These are phyloP conservation scores for Perithous albicinctus DNA, from an alignment of 2,888 invertebrate genomes.

Conservation along the genomic window DNA sequence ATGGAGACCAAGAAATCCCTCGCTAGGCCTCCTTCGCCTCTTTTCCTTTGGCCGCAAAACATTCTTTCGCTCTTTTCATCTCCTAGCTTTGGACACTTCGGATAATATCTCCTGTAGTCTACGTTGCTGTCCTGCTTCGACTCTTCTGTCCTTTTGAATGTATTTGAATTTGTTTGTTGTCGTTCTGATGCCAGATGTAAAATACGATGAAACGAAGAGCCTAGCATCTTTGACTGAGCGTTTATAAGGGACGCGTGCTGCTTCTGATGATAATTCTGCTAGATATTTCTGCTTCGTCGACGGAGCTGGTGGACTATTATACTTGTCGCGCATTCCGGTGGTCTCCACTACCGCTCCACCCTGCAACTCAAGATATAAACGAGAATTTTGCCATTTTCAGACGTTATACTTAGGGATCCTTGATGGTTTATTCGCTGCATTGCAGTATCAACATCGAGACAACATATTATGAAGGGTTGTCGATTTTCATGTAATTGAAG, in stretches of 20 bases:
- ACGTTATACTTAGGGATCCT: not conserved
- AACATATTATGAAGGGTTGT: not conserved
- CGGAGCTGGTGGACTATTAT: constrained; percentile 32
- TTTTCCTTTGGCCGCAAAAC: constrained; percentile 29
- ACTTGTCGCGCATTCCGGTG: constrained; percentile 58
- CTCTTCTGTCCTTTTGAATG: not conserved
- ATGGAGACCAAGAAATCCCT: constrained; percentile 48
- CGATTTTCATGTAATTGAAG: not conserved
- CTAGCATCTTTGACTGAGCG: constrained; percentile 22
- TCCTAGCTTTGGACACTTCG: constrained; percentile 37
- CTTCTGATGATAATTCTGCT: constrained; percentile 7
- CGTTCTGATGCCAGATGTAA: not conserved
- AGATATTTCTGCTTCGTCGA: not conserved
- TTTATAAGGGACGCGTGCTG: constrained; percentile 44
- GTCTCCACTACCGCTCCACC: constrained; percentile 35
- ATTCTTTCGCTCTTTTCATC: constrained; percentile 17
- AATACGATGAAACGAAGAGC: not conserved
- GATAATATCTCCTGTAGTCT: not conserved
- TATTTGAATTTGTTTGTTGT: not conserved
- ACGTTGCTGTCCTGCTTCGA: not conserved
- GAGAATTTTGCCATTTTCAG: not conserved
- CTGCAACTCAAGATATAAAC: constrained; percentile 22
- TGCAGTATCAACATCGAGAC: not conserved
- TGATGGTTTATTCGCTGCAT: not conserved
- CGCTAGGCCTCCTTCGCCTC: constrained; percentile 37